Evolutionary conservation across 2,113 vertebrate species (phyloP), one percentile per base, ranked within the genome.

Genomic region (Platichthys flesus): DNA sequence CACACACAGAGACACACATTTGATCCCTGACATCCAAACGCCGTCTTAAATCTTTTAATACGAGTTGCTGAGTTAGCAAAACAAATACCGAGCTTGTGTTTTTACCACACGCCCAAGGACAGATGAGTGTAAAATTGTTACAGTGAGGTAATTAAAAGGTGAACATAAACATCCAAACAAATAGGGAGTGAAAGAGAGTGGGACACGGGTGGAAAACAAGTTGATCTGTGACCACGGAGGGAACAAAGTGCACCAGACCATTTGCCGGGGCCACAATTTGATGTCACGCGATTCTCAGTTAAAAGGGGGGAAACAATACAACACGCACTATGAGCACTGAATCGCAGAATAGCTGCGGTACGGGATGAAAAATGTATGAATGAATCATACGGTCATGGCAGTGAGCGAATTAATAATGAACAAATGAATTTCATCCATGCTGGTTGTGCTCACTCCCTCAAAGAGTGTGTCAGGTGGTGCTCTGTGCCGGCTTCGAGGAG

Each of bases 361-460:
- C 79, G 74, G 79, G 68, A 59, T 89, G 31, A 88, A 88, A 89
- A 81, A 80, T 81, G 15, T 74, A 89, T 84, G 78, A 85, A 76
- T 81, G 65, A 81, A 78, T 81, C 76, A 84, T 71, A 52, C 15
- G 59, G 82, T 76, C 82, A 79, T 83, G 84, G 76, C 78, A 89
- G 79, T 15, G 72, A 62, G 20, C 88, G 74, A 81, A 92, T 91
- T 84, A 90, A 85, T 90, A 79, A 90, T 86, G 71, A 76, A 66
- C 45, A 54, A 71, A 63, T 81, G 68, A 72, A 81, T 87, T 87
- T 72, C 68, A 59, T 68, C 65, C 20, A 42, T 62, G 71, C 67
- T 57, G 54, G 35, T 51, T 64, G 71, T 63, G 83, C 64, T 79
- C 71, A 20, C 70, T 28, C 61, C 63, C 74, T 74, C 56, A 37